Conservation (phyloP, 1,140 invertebrate species). For the Drosophila sp. region DNA sequence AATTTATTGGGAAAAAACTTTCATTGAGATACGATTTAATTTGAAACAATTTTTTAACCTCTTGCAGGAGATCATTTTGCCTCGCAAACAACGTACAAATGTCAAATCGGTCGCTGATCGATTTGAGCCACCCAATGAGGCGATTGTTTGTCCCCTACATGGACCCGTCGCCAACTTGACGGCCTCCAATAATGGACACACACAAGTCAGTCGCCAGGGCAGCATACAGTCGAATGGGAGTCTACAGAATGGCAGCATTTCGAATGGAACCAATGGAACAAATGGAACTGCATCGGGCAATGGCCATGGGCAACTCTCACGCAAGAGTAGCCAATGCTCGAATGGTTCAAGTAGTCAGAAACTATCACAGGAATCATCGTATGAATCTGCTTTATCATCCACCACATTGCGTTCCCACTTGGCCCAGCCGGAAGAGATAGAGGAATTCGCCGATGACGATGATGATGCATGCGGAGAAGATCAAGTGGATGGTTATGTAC, state of each 20-base stretch:
- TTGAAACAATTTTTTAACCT: not conserved
- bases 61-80: constrained; percentile 87
- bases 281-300: constrained; percentile 53
- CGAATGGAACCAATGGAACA: constrained; percentile 36
- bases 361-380: constrained; percentile 63
- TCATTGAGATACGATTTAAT: not conserved
- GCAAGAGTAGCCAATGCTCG: constrained; percentile 73
- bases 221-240: constrained; percentile 64
- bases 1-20: too few species aligned
- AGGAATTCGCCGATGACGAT: constrained; percentile 64
- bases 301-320: constrained; percentile 57
- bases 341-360: constrained; percentile 64
- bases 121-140: constrained; percentile 75
- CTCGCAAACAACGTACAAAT: constrained; percentile 90
- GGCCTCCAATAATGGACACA: constrained; percentile 58
- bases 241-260: constrained; percentile 53
- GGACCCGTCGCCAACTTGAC: constrained; percentile 35
- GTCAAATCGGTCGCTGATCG: constrained; percentile 87
- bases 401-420: constrained; percentile 70
- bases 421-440: constrained; percentile 73
- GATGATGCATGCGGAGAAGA: constrained; percentile 34
- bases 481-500: constrained; percentile 25
- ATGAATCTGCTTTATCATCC: constrained; percentile 72
- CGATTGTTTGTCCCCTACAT: constrained; percentile 74
- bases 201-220: constrained; percentile 64